Evolutionary conservation across 2,797 vertebrate genomes (phyloP), one percentile per base, ranked within the genome.

Genomic region (Lithobates sylvaticus): DNA sequence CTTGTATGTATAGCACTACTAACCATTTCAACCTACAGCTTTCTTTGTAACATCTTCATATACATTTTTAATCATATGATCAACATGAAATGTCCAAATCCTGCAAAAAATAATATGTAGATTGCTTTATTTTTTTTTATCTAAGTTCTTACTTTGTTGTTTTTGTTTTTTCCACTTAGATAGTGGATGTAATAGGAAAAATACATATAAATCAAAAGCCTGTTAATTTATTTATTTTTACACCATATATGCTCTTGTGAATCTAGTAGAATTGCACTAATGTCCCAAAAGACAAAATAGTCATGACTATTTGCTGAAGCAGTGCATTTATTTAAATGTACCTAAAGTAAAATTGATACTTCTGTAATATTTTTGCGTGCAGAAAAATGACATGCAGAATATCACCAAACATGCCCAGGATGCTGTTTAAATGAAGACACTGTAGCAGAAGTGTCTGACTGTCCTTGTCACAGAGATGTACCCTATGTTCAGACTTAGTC

Each of bases 381-480:
- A 39, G 61, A 13, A 68, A 78, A 44, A 68, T 29, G 26, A 39
- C 26, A 9, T 27, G 34, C 9, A n/a, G 23, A 5, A 21, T 67
- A 44, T 65, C 26, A 42, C 34, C 36, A 5, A 61, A 39, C 32
- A 68, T 70, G 18, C 27, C 32, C 10, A 23, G 6, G 47, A 79
- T 79, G 26, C 5, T 32, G 13, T 18, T 69, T 68, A 69, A 69
- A 69, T 69, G 3, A 69, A 50, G 65, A n/a, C 21, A 12, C 65
- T 34, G 27, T 47, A n/a, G 21, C 65, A 47, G 61, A 79, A 70
- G 64, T 29, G 21, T 79, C 39, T 47, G 39, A 50, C 21, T 32
- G 39, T 50, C 27, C 42, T 69, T 47, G 39, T 79, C 64, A 77
- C 18, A 47, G 42, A 69, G 18, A 32, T 42, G 44, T 79, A 50